These are phyloP conservation scores for Ariopsis seemanni DNA, from an alignment of 2,113 vertebrate species.

Conservation along the genomic window DNA sequence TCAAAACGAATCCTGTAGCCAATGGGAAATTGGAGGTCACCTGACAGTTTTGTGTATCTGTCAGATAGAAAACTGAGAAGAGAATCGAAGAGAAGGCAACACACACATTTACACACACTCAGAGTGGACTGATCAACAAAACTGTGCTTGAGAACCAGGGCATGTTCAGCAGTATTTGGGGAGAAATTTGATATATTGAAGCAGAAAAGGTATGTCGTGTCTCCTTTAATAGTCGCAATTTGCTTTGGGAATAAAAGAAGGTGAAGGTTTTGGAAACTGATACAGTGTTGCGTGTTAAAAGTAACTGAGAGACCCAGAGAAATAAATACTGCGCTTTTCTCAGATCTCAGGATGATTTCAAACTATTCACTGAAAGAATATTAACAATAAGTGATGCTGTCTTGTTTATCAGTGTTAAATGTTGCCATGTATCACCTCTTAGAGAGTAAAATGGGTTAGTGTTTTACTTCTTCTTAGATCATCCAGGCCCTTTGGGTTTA, in stretches of 20 bases:
- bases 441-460: not conserved
- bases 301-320: not conserved
- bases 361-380: not conserved
- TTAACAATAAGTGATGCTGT: not conserved
- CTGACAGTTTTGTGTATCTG: slow-evolving; percentile 44
- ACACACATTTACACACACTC: not conserved
- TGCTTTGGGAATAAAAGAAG: not conserved
- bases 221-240: not conserved
- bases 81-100: slow-evolving; percentile 23
- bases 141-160: slow-evolving; percentile 15
- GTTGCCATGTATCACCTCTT: not conserved
- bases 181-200: not conserved
- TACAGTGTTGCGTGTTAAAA: not conserved
- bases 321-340: not conserved
- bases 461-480: slow-evolving; percentile 1
- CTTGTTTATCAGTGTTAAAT: not conserved
- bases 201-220: slow-evolving; percentile 59
- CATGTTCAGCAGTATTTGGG: slow-evolving; percentile 3
- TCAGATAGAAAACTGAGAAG: slow-evolving; percentile 41
- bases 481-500: not conserved
- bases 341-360: not conserved
- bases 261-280: not conserved
- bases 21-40: slow-evolving; percentile 56
- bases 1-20: slow-evolving; percentile 37
- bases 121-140: slow-evolving; percentile 40